A percentile compares a stretch with the other conserved stretches of the same genome.
These are phyloP conservation scores for Microcebus jonahi DNA, from an alignment of 2,113 vertebrate genomes.

Conservation along the genomic window DNA sequence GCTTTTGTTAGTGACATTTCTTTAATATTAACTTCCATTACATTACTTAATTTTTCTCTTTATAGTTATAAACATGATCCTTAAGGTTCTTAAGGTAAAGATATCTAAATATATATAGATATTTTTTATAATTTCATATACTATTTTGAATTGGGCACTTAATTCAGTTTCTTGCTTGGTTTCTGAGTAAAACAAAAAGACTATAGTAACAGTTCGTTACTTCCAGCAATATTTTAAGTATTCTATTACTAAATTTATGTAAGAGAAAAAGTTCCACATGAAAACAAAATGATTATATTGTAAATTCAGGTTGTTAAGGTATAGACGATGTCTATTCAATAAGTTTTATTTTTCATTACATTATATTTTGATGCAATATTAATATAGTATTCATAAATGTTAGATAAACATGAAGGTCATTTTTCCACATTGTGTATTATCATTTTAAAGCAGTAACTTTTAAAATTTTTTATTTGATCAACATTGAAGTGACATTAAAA, in stretches of 20 bases:
- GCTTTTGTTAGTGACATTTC: background rate
- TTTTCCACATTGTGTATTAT: background rate
- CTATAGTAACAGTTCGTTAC: background rate
- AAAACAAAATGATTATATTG: background rate
- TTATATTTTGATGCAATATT: background rate
- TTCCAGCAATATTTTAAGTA: background rate
- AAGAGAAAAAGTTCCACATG: background rate
- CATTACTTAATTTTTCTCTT: background rate
- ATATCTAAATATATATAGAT: background rate
- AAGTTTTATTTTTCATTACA: background rate
- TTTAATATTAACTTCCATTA: background rate
- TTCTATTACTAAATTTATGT: background rate
- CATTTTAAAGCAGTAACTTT: background rate
- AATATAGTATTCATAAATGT: background rate
- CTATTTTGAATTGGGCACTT: background rate
- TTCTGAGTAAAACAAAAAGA: background rate
- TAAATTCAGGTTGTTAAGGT: background rate
- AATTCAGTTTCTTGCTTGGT: background rate
- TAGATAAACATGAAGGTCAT: background rate
- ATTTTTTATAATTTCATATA: background rate
- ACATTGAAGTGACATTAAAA: background rate
- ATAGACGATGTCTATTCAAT: background rate
- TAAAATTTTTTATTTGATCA: background rate
- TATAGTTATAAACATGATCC: background rate
- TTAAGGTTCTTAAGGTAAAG: background rate